Percentiles rank a stretch among this genome's conserved stretches.
These are phyloP conservation scores for Cathartes aura DNA, from an alignment of 2,113 vertebrate species.

Conservation along the genomic window DNA sequence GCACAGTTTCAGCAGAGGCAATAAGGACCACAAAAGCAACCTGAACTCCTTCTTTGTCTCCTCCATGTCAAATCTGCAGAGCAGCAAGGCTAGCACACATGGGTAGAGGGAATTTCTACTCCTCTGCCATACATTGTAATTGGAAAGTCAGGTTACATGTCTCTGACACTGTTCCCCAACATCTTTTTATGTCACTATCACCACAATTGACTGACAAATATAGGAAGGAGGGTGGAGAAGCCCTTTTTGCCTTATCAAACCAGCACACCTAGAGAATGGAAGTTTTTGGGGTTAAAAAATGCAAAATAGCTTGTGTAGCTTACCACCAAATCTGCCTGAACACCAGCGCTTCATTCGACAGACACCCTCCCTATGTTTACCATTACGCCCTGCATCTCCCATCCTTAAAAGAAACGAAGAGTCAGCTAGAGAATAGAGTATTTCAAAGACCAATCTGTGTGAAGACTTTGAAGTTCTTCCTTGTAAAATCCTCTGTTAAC, in stretches of 20 bases:
- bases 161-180: not conserved
- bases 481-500: not conserved
- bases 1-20: not conserved
- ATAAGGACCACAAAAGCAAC: not conserved
- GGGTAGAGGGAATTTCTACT: not conserved
- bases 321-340: not conserved
- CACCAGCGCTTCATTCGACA: not conserved
- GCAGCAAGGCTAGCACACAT: not conserved
- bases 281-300: not conserved
- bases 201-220: not conserved
- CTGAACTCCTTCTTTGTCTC: not conserved
- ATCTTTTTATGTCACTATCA: not conserved
- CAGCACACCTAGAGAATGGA: not conserved
- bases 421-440: not conserved
- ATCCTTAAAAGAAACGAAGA: not conserved
- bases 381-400: not conserved
- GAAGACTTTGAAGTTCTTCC: not conserved
- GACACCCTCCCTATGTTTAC: rapidly evolving
- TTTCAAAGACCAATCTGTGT: not conserved
- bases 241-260: not conserved
- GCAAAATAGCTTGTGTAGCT: not conserved
- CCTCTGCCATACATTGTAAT: not conserved
- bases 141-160: rapidly evolving
- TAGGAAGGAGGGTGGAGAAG: not conserved
- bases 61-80: not conserved